Evolutionary conservation across 2,888 invertebrate genomes (phyloP).

Genomic region (Cybosia mesomella): DNA sequence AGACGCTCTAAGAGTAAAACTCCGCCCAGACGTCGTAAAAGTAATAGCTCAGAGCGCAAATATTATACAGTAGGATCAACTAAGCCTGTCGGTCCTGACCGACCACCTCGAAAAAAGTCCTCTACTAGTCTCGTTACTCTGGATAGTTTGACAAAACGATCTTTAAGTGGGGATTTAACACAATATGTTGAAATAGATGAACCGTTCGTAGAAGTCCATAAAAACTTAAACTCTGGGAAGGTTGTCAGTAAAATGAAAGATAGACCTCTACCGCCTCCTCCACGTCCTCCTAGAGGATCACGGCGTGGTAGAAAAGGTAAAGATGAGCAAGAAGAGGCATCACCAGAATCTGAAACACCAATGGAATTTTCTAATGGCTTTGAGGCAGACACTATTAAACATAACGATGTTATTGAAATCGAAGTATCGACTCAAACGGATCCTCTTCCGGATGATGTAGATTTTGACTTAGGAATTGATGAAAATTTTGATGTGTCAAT

Average conservation of each 20-base stretch:
- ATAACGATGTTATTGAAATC: conserved; percentile 86
- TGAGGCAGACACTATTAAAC: conserved; percentile 53
- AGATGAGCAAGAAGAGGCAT: conserved; percentile 54
- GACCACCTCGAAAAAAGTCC: conserved; percentile 88
- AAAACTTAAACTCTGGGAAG: conserved; percentile 91
- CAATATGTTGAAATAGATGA: conserved; percentile 89
- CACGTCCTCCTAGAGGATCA: conserved; percentile 91
- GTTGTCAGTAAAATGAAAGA: conserved; percentile 94
- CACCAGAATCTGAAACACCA: conserved; percentile 44
- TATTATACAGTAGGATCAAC: conserved; percentile 89
- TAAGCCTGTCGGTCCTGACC: conserved; percentile 85
- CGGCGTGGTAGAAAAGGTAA: conserved; percentile 72
- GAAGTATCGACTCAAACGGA: conserved; percentile 95
- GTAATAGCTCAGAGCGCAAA: conserved; percentile 86
- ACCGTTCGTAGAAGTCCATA: conserved; percentile 86
- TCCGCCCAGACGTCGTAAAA: conserved; percentile 82
- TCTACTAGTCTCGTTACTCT: conserved; percentile 84
- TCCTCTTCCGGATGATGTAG: conserved; percentile 92
- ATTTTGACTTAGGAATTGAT: conserved; percentile 87
- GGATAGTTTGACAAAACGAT: conserved; percentile 82
- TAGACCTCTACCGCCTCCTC: conserved; percentile 94
- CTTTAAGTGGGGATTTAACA: conserved; percentile 77
- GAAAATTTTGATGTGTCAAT: conserved; percentile 80
- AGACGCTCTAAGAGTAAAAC: conserved; percentile 86
- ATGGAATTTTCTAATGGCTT: conserved; percentile 50